A percentile compares a stretch with the other conserved stretches of the same genome.
Evolutionary conservation across 2,888 invertebrate genomes (phyloP).

Genomic region (Cataglyphis cursor): DNA sequence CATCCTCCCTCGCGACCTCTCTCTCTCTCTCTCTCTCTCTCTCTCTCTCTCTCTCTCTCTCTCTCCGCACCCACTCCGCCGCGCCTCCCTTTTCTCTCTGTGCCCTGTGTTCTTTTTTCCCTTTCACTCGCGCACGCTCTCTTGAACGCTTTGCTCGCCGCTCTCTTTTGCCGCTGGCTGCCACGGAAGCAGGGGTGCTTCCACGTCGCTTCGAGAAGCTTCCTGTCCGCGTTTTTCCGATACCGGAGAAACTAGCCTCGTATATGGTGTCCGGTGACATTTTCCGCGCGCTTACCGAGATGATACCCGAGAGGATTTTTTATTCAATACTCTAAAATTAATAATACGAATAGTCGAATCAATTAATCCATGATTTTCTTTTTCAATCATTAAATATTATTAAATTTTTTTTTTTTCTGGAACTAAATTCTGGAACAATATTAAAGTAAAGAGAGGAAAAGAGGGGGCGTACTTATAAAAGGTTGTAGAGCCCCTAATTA

Average conservation of each 20-base stretch:
- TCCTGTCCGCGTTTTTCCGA: conserved; percentile 71
- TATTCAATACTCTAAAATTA: conserved; percentile 46
- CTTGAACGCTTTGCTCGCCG: conserved; percentile 55
- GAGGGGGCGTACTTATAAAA: background rate
- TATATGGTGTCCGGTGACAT: conserved; percentile 56
- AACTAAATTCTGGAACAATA: background rate
- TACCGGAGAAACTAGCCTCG: conserved; percentile 66
- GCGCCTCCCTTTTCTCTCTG: conserved; percentile 45
- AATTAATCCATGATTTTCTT: background rate
- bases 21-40: conserved; percentile 17
- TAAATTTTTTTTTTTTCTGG: background rate
- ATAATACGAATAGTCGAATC: background rate
- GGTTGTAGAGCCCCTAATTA: no score
- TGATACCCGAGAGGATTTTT: conserved; percentile 24
- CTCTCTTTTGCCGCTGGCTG: conserved; percentile 71
- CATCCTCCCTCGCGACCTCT: conserved; percentile 66
- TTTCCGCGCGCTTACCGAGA: conserved; percentile 48
- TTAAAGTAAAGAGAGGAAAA: background rate
- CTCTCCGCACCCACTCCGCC: conserved; percentile 26
- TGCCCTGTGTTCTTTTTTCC: conserved; percentile 45
- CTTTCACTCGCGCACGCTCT: conserved; percentile 54
- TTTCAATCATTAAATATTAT: background rate
- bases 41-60: conserved; percentile 1
- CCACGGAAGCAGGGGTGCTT: conserved; percentile 78
- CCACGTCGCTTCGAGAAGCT: conserved; percentile 72